Base-by-base conservation (phyloP, 2,113 vertebrate genomes). In the Catharus bicknelli region DNA sequence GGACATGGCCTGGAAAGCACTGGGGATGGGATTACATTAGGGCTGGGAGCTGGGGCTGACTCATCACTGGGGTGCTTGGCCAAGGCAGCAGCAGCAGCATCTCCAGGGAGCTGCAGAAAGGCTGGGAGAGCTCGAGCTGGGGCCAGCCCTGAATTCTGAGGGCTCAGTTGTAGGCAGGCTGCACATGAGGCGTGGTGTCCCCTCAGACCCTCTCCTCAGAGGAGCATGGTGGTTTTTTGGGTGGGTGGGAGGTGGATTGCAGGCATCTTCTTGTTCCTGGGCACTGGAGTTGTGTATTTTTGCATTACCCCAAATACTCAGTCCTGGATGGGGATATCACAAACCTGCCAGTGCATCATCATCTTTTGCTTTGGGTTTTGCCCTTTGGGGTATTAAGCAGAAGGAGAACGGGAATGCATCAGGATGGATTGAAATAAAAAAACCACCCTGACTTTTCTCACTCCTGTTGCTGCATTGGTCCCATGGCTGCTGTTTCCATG, bases 401-500 rank as follows among this genome's bases (percentile, higher is more conserved):
- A 74, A 70, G 40, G 68, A 76, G 84, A 81, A 18, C 59, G 69
- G 87, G 76, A 88, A 68, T 54, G 42, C 4, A 1, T 83, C 68
- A 66, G 67, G 64, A 70, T 43, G n/a, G 79, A 55, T 63, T 2
- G 36, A 86, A 88, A 77, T 58, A 10, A 58, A 57, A 74, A 83
- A 74, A 26, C 8, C 45, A 45, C 23, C 11, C 61, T 68, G 81
- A 79, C 78, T 95, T 89, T 75, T 88, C 93, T 91, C 11, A 21
- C 78, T 91, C 93, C 82, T 72, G 75, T 93, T 93, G 86, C 25
- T 4, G 4, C 59, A 23, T 82, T 0, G 16, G 90, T 90, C 91
- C 86, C 80, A 23, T 74, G 54, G 88, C 83, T 78, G 67, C 51
- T 0, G 91, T 96, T 96, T 90, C 96, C 77, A 95, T 95, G 92